These are phyloP conservation scores for Microtus richardsoni DNA, from an alignment of 2,113 vertebrate genomes.

Conservation along the genomic window DNA sequence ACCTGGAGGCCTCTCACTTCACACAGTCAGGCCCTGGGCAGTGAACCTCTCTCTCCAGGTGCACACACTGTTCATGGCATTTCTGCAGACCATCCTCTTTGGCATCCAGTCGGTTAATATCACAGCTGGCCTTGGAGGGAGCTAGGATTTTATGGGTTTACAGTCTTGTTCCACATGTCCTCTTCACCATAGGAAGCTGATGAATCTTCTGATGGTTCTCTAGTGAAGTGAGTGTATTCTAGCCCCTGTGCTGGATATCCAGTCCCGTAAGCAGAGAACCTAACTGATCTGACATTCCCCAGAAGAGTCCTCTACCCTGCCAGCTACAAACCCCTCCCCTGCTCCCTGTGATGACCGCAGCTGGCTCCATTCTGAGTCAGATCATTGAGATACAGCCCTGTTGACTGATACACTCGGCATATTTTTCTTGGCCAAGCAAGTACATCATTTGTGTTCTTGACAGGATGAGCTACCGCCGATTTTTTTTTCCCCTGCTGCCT, in stretches of 20 bases:
- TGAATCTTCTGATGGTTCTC: not conserved
- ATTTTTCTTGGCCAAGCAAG: conserved; percentile 65
- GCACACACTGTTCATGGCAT: not conserved
- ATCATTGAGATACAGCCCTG: conserved; percentile 68
- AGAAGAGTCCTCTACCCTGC: not conserved
- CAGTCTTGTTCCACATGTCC: not conserved
- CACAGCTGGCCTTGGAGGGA: not conserved
- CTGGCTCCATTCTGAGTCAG: conserved; percentile 33
- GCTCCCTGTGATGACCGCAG: not conserved
- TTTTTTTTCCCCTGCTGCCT: not conserved
- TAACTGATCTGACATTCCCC: not conserved
- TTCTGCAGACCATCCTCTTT: not conserved
- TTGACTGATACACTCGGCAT: conserved; percentile 56
- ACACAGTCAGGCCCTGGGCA: not conserved
- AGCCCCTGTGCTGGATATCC: not conserved
- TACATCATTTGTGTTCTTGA: conserved; percentile 64
- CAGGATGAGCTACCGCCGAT: not conserved
- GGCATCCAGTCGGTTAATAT: not conserved
- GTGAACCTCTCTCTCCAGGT: not conserved
- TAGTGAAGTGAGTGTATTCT: not conserved
- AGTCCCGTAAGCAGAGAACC: not conserved
- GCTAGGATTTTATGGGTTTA: conserved; percentile 7
- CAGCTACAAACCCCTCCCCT: not conserved
- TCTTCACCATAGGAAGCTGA: not conserved
- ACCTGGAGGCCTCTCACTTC: not conserved